Evolutionary conservation across 2,113 vertebrate genomes (phyloP).

Genomic region (Tylochromis polylepis): DNA sequence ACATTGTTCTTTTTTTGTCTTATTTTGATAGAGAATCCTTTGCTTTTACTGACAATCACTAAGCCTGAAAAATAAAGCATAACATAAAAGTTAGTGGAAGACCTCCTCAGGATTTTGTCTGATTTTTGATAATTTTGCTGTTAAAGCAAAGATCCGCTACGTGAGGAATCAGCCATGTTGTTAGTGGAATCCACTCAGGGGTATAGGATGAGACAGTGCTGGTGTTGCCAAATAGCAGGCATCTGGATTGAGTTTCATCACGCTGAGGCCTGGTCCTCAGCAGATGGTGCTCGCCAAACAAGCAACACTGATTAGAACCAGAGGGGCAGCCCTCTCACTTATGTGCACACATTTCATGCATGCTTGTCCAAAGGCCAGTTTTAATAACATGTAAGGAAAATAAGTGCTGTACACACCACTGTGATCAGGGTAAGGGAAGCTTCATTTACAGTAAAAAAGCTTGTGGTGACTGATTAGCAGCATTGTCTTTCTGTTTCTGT

Average conservation of each 20-base stretch:
- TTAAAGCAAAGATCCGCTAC: not conserved
- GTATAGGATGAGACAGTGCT: conserved; percentile 20
- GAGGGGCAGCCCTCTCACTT: conserved; percentile 32
- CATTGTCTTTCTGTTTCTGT: not conserved
- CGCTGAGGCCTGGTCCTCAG: conserved; percentile 37
- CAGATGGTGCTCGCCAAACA: conserved; percentile 65
- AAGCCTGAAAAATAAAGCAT: not conserved
- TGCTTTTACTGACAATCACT: not conserved
- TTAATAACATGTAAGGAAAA: conserved; percentile 37
- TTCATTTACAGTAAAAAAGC: conserved; percentile 14
- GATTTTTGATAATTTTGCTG: not conserved
- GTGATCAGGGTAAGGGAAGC: not conserved
- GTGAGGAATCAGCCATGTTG: not conserved
- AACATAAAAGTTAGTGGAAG: not conserved
- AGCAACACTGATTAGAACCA: conserved; percentile 67
- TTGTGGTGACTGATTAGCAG: not conserved
- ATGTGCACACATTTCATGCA: conserved; percentile 25
- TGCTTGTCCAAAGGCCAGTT: conserved; percentile 52
- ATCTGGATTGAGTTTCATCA: conserved; percentile 68
- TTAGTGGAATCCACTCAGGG: not conserved
- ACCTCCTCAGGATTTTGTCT: accelerated
- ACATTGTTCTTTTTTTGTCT: not conserved
- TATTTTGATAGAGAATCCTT: not conserved
- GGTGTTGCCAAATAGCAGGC: conserved; percentile 56
- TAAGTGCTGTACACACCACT: not conserved